These are phyloP conservation scores for Caprella mutica DNA, from an alignment of 2,888 invertebrate species.

Conservation along the genomic window DNA sequence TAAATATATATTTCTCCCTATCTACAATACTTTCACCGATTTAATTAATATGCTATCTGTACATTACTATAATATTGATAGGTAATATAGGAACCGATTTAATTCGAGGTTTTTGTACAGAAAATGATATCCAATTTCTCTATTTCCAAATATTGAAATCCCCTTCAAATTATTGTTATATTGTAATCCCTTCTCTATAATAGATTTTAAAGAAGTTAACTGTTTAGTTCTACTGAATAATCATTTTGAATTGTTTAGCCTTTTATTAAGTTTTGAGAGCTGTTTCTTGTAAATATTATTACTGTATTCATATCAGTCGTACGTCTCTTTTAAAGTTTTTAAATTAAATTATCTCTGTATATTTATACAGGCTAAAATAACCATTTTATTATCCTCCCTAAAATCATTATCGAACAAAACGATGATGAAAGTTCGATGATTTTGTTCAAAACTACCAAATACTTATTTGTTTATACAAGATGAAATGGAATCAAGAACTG, in stretches of 20 bases:
- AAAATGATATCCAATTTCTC: too few relatives aligned
- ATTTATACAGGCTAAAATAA: constrained; percentile 31
- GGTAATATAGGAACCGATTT: too few relatives aligned
- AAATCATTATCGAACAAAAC: too few relatives aligned
- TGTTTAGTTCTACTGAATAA: neutral
- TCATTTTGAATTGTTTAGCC: constrained; percentile 2
- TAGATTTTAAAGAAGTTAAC: too few relatives aligned
- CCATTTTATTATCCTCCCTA: constrained; percentile 6
- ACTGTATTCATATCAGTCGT: constrained; percentile 34
- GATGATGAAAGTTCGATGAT: too few relatives aligned
- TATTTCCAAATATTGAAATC: too few relatives aligned
- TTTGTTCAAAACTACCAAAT: too few relatives aligned
- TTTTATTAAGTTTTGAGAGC: constrained; percentile 7
- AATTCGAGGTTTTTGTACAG: too few relatives aligned
- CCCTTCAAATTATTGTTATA: neutral
- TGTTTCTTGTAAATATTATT: constrained; percentile 18
- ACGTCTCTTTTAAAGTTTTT: constrained; percentile 34
- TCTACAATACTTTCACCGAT: neutral
- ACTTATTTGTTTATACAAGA: too few relatives aligned
- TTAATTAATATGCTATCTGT: neutral
- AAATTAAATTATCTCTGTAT: constrained; percentile 34
- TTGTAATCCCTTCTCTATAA: neutral
- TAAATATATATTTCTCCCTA: too few relatives aligned
- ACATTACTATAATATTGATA: neutral
- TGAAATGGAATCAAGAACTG: too few relatives aligned